Conservation (phyloP, 2,113 vertebrate species). For the Lophotis ruficrista region DNA sequence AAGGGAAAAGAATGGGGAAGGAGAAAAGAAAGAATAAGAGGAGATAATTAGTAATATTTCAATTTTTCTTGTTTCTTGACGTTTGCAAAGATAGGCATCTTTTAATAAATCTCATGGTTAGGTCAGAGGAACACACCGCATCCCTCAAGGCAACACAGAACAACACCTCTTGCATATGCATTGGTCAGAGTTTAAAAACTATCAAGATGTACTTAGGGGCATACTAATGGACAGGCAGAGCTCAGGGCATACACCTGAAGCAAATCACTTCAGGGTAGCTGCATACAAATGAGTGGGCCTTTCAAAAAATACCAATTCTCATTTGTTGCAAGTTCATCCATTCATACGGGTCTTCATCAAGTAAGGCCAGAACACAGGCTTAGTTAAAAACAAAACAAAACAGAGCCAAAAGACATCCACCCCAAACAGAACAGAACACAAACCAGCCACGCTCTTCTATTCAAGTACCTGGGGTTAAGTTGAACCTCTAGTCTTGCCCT, state of each 20-base stretch:
- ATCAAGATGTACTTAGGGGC: not conserved
- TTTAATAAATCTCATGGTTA: not conserved
- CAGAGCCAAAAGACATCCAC: not conserved
- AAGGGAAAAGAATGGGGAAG: slow-evolving; percentile 17
- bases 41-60: slow-evolving; percentile 25
- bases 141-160: not conserved
- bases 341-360: not conserved
- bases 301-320: not conserved
- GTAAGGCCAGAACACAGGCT: not conserved
- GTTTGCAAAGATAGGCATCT: not conserved
- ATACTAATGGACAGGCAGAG: not conserved
- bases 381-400: not conserved
- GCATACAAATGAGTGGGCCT: not conserved
- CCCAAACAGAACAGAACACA: not conserved
- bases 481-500: not conserved
- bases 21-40: slow-evolving; percentile 31
- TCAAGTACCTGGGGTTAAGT: not conserved
- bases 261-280: not conserved
- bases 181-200: not conserved
- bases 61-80: not conserved
- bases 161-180: not conserved
- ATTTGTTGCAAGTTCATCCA: not conserved
- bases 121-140: not conserved
- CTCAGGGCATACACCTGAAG: not conserved
- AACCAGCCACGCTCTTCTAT: not conserved